Evolutionary conservation across 2,113 vertebrate genomes (phyloP), one percentile per base, ranked within the genome.

Genomic region (Sakesphorus luctuosus): DNA sequence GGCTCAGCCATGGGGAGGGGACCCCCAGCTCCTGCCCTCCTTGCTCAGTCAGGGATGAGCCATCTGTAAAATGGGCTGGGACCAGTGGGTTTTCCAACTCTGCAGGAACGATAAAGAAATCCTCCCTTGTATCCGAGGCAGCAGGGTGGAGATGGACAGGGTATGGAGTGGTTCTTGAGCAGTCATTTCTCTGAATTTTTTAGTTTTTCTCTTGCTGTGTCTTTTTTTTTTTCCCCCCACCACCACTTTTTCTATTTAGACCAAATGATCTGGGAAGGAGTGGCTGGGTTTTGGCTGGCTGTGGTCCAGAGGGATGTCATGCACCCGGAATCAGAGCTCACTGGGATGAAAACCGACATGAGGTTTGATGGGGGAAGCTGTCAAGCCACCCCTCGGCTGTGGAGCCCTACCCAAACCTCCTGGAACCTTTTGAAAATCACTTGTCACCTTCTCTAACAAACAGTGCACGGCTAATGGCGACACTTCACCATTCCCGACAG

Each of bases 401-500:
- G 66, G 56, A 49, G 38, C 76, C 67, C 74, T 87, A 15, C 67
- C 59, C 73, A 61, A 56, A 68, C 49, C 89, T 88, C 68, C 56
- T 36, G 2, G 17, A 67, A 49, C 78, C 89, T 43, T 68, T 44
- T 8, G 8, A 79, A 69, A 23, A 66, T 66, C 75, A 28, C 91
- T 90, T 15, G 28, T 67, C 33, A 7, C 77, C 81, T 36, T 10
- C 65, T 31, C 85, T 93, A 84, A 94, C 28, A 52, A 94, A 78
- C 20, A 16, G 46, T 20, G 21, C 77, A 26, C 19, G 5, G 46
- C 90, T 87, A 67, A 83, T 84, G 90, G 91, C 33, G 33, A 38
- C 28, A 49, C 61, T 94, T 94, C 93, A 38, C 75, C 47, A 56
- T 90, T 58, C 73, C 91, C 78, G 89, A 96, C 95, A 97, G 97